These are phyloP conservation scores for Catocala sponsa DNA, from an alignment of 2,888 invertebrate species.

Conservation along the genomic window DNA sequence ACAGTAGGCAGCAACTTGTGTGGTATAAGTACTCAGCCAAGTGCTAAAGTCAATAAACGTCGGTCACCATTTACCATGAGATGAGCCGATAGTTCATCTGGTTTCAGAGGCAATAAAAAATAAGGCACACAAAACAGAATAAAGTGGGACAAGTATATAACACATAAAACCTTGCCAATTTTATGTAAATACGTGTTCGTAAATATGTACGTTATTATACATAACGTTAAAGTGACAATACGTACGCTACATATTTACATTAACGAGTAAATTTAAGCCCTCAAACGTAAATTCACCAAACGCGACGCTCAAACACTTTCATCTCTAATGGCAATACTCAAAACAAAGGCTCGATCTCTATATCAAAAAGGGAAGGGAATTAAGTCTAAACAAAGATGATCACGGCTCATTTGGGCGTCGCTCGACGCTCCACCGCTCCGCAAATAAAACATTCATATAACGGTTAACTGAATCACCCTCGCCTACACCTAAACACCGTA, in stretches of 20 bases:
- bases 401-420: slow-evolving; percentile 42
- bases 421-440: slow-evolving; percentile 29
- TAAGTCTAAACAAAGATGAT: slow-evolving; percentile 54
- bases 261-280: not conserved
- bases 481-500: slow-evolving; percentile 46
- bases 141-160: no score
- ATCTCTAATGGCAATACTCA: slow-evolving; percentile 32
- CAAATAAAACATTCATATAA: slow-evolving; percentile 65
- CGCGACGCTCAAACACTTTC: slow-evolving; percentile 19
- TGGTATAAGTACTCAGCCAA: no score
- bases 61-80: no score
- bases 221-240: not conserved
- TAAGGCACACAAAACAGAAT: no score
- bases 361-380: slow-evolving; percentile 47
- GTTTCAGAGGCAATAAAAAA: no score
- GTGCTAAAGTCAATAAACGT: no score
- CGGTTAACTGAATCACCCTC: slow-evolving; percentile 55
- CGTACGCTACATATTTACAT: slow-evolving; percentile 12
- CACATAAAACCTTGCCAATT: no score
- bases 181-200: no score
- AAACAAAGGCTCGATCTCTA: slow-evolving; percentile 38
- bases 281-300: slow-evolving; percentile 23
- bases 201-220: no score
- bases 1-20: no score
- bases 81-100: no score